phyloP scores from a whole-genome alignment of 2,888 invertebrate species.

The Eugnorisma glareosa region DNA sequence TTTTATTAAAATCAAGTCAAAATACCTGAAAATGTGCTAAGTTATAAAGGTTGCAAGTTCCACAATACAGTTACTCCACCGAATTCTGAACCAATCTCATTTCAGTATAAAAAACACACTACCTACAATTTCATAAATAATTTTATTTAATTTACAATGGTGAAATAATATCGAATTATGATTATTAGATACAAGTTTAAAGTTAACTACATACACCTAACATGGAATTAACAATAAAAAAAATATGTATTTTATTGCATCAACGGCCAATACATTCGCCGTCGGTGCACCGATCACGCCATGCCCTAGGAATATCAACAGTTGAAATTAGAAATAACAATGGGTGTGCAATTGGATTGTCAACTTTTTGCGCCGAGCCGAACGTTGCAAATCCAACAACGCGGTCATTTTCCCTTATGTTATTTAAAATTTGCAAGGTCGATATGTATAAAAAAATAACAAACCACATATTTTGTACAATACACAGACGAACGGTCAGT shows the following conservation, averaged over 20 bases:
- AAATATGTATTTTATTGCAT: conserved; percentile 64
- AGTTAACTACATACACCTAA: conserved; percentile 81
- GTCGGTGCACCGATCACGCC: conserved; percentile 53
- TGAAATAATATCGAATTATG: conserved; percentile 78
- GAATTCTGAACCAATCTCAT: conserved; percentile 68
- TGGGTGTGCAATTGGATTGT: background rate
- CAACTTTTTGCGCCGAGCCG: background rate
- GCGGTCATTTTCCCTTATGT: background rate
- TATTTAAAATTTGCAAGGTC: conserved; percentile 1
- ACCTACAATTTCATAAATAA: conserved; percentile 84
- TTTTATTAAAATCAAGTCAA: background rate
- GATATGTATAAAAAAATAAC: conserved; percentile 66
- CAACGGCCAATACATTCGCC: conserved; percentile 55
- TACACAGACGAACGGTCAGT: conserved; percentile 59
- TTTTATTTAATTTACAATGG: conserved; percentile 83
- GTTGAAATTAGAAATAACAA: background rate
- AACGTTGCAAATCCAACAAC: background rate
- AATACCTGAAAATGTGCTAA: conserved; percentile 3
- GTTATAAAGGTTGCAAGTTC: conserved; percentile 35
- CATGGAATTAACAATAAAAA: conserved; percentile 79
- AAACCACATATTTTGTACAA: conserved; percentile 72
- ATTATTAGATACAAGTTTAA: conserved; percentile 81
- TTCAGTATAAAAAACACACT: conserved; percentile 80
- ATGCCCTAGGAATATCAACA: conserved; percentile 65
- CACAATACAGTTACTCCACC: conserved; percentile 28